Conservation (phyloP, 2,888 invertebrate species). For the Orthosia gracilis region DNA sequence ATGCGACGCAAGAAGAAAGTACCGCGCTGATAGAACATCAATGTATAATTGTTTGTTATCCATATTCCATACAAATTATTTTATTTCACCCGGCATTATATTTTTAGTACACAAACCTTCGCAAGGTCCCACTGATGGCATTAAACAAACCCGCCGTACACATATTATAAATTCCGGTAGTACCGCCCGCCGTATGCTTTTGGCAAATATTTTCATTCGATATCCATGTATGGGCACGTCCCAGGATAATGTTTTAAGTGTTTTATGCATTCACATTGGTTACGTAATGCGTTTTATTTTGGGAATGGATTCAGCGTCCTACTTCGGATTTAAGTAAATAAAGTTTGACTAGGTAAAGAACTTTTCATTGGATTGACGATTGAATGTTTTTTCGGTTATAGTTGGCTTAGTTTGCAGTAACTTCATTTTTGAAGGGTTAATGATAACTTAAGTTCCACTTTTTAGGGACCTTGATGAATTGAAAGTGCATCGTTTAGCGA, state of each 20-base stretch:
- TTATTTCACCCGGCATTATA: neutral
- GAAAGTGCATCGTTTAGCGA: too few species aligned
- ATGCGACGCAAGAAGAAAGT: too few species aligned
- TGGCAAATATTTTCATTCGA: conserved; percentile 43
- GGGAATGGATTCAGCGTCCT: neutral
- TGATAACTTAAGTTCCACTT: too few species aligned
- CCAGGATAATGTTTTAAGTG: conserved; percentile 5
- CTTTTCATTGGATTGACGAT: neutral
- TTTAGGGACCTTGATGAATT: too few species aligned
- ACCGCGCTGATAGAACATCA: too few species aligned
- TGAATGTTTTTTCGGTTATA: neutral
- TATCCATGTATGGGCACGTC: conserved; percentile 41
- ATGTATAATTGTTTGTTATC: too few species aligned
- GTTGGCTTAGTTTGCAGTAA: neutral
- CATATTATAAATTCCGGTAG: conserved; percentile 31
- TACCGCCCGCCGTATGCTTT: neutral
- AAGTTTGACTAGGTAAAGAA: too few species aligned
- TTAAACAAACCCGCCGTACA: neutral
- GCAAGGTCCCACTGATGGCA: neutral
- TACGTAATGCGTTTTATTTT: neutral
- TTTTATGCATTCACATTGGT: conserved; percentile 2
- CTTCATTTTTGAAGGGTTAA: neutral
- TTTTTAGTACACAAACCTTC: neutral
- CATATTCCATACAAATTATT: neutral
- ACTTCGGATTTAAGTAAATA: neutral